A percentile compares a stretch with the other conserved stretches of the same genome.
Evolutionary conservation across 2,888 invertebrate genomes (phyloP).

Genomic region (Pheosia gnoma): DNA sequence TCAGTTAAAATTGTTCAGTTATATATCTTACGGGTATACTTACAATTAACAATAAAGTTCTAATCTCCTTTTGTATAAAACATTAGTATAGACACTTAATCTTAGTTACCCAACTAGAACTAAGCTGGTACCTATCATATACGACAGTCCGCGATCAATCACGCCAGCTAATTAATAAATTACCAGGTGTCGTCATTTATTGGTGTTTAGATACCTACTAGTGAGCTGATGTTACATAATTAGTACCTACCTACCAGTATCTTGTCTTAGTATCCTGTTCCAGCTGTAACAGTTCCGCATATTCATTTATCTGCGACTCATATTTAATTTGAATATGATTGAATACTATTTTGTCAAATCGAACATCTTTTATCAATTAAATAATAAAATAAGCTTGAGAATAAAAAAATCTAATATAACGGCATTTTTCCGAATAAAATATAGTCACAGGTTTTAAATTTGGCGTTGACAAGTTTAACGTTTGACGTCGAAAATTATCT

Average conservation of each 20-base stretch:
- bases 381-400: neutral
- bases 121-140: neutral
- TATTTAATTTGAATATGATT: neutral
- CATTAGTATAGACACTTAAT: neutral
- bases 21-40: no score
- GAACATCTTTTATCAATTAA: neutral
- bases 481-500: no score
- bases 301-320: neutral
- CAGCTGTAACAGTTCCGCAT: constrained; percentile 1
- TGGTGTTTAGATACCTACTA: neutral
- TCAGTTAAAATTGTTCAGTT: no score
- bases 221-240: neutral
- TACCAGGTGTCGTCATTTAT: constrained; percentile 1
- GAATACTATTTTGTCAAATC: neutral
- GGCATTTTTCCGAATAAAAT: neutral
- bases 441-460: no score
- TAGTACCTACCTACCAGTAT: neutral
- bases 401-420: constrained; percentile 3
- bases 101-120: neutral
- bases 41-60: no score
- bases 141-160: neutral
- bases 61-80: no score
- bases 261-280: neutral
- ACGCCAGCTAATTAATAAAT: constrained; percentile 1
- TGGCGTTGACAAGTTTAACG: no score